Base-by-base conservation (phyloP, 2,797 vertebrate species). In the Galaxias olidus region DNA sequence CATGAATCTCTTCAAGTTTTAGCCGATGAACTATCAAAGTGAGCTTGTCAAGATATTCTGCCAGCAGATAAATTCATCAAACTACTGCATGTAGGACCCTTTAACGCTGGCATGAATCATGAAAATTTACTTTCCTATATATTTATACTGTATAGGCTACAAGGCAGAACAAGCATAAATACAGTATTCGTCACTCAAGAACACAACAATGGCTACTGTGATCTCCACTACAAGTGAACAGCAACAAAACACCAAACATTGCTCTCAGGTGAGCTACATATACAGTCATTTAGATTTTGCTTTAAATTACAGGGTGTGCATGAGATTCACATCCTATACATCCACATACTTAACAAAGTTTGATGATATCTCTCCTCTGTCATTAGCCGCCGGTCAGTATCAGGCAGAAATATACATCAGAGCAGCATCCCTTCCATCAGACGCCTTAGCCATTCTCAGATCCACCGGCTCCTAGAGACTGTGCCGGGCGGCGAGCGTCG, bases 401-500 rank as follows among this genome's bases (percentile, higher is more conserved):
- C 43, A n/a, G 55, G 47, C 15, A 59, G 48, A 58, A 51, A 46
- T 48, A 59, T 57, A 50, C 19, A 4, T 50, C 30, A 64, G 65
- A 55, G 13, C 52, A 58, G 41, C 59, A 61, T 66, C 59, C 76
- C 76, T 66, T 50, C 69, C 60, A 75, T 58, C 41, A 30, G 30
- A 58, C 42, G 18, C 72, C 61, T 66, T 52, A 56, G 14, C 49
- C 40, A 18, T 77, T n/a, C 63, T 68, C 56, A 4, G 47, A 48
- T 61, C 54, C 56, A 58, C 63, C 60, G 54, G 55, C 14, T 63
- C 59, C 69, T 59, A n/a, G n/a, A n/a, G 40, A 63, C 72, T 76
- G 76, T 49, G 69, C 54, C 12, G 46, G 30, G 61, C 61, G 20
- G 69, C 75, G 77, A 79, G 64, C 65, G 81, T 68, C 67, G 72